Evolutionary conservation across 2,113 vertebrate genomes (phyloP).

Genomic region (Aspiorhynchus laticeps): DNA sequence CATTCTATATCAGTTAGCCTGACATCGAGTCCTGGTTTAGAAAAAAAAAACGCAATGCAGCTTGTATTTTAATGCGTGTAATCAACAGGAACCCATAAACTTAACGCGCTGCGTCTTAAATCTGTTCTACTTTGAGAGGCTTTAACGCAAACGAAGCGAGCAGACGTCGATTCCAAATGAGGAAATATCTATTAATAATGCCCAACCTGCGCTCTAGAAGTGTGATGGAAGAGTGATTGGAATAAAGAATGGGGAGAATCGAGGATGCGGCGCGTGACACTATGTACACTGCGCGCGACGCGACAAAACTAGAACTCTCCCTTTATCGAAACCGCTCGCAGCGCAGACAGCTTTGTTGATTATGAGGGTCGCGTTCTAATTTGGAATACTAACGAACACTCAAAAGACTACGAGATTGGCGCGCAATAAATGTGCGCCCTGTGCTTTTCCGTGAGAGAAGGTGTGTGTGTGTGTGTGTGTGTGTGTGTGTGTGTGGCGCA

Average conservation of each 20-base stretch:
- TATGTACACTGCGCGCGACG: background rate
- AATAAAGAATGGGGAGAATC: slow-evolving; percentile 8
- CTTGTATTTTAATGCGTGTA: background rate
- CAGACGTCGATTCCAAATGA: background rate
- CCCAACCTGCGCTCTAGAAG: background rate
- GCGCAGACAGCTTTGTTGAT: background rate
- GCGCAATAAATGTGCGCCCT: slow-evolving; percentile 5
- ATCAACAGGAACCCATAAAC: slow-evolving; percentile 31
- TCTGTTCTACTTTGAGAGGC: background rate
- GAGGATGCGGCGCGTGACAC: background rate
- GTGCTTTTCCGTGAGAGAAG: background rate
- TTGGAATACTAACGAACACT: background rate
- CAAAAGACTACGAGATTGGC: background rate
- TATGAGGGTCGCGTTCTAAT: slow-evolving; percentile 8
- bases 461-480: no score
- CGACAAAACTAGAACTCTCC: background rate
- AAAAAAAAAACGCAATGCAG: slow-evolving; percentile 33
- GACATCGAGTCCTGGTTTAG: no score
- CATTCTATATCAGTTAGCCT: background rate
- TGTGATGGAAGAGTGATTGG: slow-evolving; percentile 13
- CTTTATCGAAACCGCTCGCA: slow-evolving; percentile 6
- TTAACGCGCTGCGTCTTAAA: slow-evolving; percentile 10
- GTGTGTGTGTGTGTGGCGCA: slow-evolving; percentile 21
- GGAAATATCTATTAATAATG: background rate
- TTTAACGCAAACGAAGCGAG: background rate